A percentile compares a stretch with the other conserved stretches of the same genome.
Conservation (phyloP, 53 echinoderm and acorn worm species). For the Apostichopus leukothele region DNA sequence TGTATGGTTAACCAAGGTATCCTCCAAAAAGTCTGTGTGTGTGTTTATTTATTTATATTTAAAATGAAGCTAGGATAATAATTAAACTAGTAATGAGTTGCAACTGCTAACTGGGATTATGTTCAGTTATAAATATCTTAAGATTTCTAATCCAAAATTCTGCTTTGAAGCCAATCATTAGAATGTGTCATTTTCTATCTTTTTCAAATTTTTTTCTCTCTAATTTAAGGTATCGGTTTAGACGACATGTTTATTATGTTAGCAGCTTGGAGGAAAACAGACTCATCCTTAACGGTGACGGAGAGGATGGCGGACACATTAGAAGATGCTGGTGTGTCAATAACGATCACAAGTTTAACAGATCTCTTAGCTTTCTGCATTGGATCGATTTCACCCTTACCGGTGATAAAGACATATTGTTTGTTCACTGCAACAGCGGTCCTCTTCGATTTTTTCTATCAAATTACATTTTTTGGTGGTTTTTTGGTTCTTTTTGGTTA, state of each 20-base stretch:
- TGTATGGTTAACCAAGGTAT: too few species aligned
- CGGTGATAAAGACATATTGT: constrained; percentile 61
- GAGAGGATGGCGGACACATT: constrained; percentile 59
- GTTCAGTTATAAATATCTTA: too few species aligned
- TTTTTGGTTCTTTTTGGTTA: constrained; percentile 66
- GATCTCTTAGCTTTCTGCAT: constrained; percentile 65
- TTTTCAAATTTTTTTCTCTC: constrained; percentile 63
- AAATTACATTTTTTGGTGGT: constrained; percentile 75
- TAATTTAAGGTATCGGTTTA: constrained; percentile 55
- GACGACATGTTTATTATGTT: constrained; percentile 63
- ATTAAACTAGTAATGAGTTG: too few species aligned
- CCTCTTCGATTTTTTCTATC: constrained; percentile 59
- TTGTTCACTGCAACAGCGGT: constrained; percentile 63
- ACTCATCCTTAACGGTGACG: background rate
- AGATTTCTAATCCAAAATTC: too few species aligned
- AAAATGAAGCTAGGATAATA: too few species aligned
- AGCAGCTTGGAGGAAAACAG: constrained; percentile 53
- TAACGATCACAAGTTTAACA: constrained; percentile 71
- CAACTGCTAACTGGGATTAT: too few species aligned
- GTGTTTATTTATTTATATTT: too few species aligned
- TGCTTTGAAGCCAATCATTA: too few species aligned
- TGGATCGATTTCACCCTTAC: constrained; percentile 58
- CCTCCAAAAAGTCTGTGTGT: too few species aligned
- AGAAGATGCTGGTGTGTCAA: constrained; percentile 70
- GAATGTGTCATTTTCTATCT: background rate